phyloP scores from a whole-genome alignment of 2,113 vertebrate genomes.

The Tachysurus fulvidraco region DNA sequence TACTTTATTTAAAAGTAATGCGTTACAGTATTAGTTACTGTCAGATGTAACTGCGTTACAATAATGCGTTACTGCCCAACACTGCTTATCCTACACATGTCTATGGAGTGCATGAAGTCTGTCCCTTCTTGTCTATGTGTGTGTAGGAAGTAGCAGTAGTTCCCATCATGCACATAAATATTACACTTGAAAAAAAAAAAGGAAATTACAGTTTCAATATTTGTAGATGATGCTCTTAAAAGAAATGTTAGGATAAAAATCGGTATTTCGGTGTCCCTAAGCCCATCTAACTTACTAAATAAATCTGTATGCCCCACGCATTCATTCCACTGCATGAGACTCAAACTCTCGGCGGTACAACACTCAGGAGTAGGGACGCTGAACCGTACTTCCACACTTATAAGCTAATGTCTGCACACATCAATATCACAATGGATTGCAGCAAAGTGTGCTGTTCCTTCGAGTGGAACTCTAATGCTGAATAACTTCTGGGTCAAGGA shows the following conservation, averaged over 20 bases:
- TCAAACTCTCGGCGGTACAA: not conserved
- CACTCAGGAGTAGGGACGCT: not conserved
- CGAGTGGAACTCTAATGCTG: slow-evolving; percentile 28
- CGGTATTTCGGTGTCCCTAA: not conserved
- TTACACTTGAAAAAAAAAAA: not conserved
- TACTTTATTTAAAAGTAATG: too few species aligned
- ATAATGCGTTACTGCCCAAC: too few species aligned
- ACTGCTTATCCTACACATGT: not conserved
- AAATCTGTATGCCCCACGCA: too few species aligned
- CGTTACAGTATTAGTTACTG: too few species aligned
- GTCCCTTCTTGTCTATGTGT: too few species aligned
- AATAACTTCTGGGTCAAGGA: slow-evolving; percentile 44
- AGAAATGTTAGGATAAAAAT: not conserved
- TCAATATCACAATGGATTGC: slow-evolving; percentile 1
- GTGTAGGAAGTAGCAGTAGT: not conserved
- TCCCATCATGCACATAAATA: not conserved
- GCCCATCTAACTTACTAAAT: too few species aligned
- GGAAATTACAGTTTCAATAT: too few species aligned
- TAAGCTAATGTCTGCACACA: slow-evolving; percentile 10
- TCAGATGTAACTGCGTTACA: too few species aligned
- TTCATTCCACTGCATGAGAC: not conserved
- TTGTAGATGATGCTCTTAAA: too few species aligned
- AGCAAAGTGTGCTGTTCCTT: slow-evolving; percentile 17
- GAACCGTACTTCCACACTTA: not conserved
- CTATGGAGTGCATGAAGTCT: not conserved